Conservation (phyloP, 2,113 vertebrate genomes). For the Blennius ocellaris region DNA sequence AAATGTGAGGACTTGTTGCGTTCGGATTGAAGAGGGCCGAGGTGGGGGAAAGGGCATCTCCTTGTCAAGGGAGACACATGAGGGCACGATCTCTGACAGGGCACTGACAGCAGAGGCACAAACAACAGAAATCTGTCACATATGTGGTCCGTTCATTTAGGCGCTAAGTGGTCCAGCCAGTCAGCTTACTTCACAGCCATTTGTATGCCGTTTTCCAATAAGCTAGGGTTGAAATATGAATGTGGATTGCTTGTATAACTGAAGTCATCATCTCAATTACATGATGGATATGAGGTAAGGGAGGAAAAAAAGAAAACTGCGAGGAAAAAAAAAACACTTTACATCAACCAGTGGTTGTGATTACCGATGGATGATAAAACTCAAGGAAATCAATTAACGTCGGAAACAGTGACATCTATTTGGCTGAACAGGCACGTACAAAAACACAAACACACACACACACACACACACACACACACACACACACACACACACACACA, state of each 20-base stretch:
- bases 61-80: constrained; percentile 12
- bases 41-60: background rate
- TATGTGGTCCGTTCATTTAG: constrained; percentile 14
- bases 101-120: constrained; percentile 15
- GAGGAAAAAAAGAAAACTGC: background rate
- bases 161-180: constrained; percentile 4
- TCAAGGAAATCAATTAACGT: constrained; percentile 71
- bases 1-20: constrained; percentile 6
- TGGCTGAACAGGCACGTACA: constrained; percentile 26
- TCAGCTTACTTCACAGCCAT: constrained; percentile 3
- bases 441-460: constrained; percentile 10
- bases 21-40: background rate
- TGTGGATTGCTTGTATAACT: background rate
- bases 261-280: background rate
- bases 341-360: constrained; percentile 36
- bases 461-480: constrained; percentile 14
- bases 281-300: constrained; percentile 1
- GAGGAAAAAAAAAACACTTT: constrained; percentile 8
- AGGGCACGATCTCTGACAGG: constrained; percentile 27
- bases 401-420: constrained; percentile 63
- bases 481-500: constrained; percentile 16
- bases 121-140: constrained; percentile 48
- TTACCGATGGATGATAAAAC: constrained; percentile 61
- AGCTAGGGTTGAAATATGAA: constrained; percentile 1
- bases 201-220: background rate